Base-by-base conservation (phyloP, 2,113 vertebrate species). In the Hirundichthys speculiger region DNA sequence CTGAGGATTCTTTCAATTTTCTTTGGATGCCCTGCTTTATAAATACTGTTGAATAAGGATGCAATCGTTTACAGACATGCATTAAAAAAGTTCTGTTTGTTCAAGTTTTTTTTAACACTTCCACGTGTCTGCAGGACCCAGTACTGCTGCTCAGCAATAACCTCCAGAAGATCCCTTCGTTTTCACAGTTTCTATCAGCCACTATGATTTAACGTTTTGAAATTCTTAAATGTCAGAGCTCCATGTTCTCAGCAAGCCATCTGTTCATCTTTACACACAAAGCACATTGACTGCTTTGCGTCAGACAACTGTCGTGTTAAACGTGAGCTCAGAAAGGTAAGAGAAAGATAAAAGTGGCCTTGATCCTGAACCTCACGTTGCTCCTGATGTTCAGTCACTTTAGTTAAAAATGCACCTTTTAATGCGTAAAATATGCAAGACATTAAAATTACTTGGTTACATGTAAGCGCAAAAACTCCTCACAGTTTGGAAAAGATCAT, bases 81-180 rank as follows among this genome's bases (percentile, higher is more conserved):
- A 7, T n/a, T n/a, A 10, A 34, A 34, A 34, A 34, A 9, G 30
- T 34, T 34, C 6, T 68, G 57, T 73, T 78, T 73, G 67, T 73
- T 75, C 52, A 63, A 45, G 51, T 58, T 51, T 60, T 55, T 39
- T 41, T 79, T 43, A n/a, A 22, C 13, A 53, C 30, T 27, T 27
- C 27, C 8, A 4, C 8, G 30, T 20, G n/a, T 64, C 34, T 34
- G 39, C 52, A 21, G 50, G 25, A 51, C 51, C 42, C 56, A 12
- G 5, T 30, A 20, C 12, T 45, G 1, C 45, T 3, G 9, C 55
- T 73, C 40, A 63, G 43, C 59, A 64, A 5, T 19, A 41, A 69
- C 64, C 56, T 67, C 41, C 39, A 1, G 25, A 79, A 18, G 22
- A 43, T 57, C n/a, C 12, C 58, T 75, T 64, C 69, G 34, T 79